Evolutionary conservation across 2,113 vertebrate species (phyloP).

Genomic region (Rana temporaria): DNA sequence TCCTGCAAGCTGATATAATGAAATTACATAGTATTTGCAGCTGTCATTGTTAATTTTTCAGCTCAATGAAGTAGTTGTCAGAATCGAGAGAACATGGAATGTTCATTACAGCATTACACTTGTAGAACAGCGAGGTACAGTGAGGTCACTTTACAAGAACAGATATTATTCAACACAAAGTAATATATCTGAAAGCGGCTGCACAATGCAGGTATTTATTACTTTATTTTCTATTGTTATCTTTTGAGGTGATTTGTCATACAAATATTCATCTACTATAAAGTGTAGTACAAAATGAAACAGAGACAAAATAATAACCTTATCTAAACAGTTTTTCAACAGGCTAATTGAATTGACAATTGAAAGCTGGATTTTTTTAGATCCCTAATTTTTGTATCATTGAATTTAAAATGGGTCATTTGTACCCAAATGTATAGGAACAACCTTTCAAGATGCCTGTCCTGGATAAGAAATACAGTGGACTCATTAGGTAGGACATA

Average conservation of each 20-base stretch:
- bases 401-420: too few relatives aligned
- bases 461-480: too few relatives aligned
- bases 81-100: constrained; percentile 62
- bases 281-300: too few relatives aligned
- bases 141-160: constrained; percentile 61
- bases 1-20: constrained; percentile 65
- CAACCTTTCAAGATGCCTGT: too few relatives aligned
- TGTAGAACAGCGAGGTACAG: constrained; percentile 61
- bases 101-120: constrained; percentile 57
- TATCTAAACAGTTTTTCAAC: too few relatives aligned
- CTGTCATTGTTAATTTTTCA: constrained; percentile 74
- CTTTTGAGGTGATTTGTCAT: neutral
- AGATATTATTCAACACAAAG: constrained; percentile 47
- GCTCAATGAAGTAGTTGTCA: constrained; percentile 71
- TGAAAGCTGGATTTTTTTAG: too few relatives aligned
- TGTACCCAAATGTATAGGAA: too few relatives aligned
- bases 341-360: too few relatives aligned
- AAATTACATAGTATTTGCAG: constrained; percentile 72
- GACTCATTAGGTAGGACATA: too few relatives aligned
- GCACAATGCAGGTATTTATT: neutral
- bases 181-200: neutral
- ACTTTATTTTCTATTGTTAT: neutral
- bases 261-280: neutral
- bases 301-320: too few relatives aligned
- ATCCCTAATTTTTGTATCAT: too few relatives aligned